Evolutionary conservation across 2,113 vertebrate species (phyloP).

Genomic region (Murina feae): DNA sequence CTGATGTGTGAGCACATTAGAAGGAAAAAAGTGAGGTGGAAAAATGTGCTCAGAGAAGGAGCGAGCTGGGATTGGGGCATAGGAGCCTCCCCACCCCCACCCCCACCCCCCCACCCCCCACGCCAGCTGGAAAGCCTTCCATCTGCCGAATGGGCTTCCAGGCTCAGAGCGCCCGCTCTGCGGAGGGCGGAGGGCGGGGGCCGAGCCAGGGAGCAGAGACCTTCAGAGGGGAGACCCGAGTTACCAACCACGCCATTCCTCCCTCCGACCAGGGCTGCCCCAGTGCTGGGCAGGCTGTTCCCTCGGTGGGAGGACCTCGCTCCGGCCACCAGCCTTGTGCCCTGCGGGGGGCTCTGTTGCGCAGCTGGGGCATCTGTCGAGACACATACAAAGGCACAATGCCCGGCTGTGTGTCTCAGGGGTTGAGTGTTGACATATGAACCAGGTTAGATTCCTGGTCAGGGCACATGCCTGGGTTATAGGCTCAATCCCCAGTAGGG

Average conservation of each 20-base stretch:
- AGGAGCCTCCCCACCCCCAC: too few relatives aligned
- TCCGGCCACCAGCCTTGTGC: fast-evolving
- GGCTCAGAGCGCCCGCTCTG: not conserved
- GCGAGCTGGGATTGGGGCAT: not conserved
- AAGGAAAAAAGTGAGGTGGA: not conserved
- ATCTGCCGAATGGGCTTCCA: not conserved
- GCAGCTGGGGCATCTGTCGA: not conserved
- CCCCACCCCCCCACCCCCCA: not conserved
- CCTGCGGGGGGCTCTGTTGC: not conserved
- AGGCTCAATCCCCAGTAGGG: too few relatives aligned
- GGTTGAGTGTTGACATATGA: too few relatives aligned
- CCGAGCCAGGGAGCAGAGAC: not conserved
- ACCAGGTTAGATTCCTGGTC: too few relatives aligned
- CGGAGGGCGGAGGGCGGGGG: not conserved
- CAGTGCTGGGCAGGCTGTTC: not conserved
- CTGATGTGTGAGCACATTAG: not conserved
- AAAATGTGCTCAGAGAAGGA: not conserved
- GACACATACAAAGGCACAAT: not conserved
- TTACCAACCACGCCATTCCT: not conserved
- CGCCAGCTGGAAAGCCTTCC: constrained; percentile 16
- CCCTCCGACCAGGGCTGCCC: not conserved
- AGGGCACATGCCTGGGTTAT: too few relatives aligned
- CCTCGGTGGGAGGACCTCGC: not conserved
- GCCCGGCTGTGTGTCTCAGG: too few relatives aligned
- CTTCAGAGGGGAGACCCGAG: not conserved